Evolutionary conservation across 2,888 invertebrate species (phyloP).

Genomic region (Drosophila melanosoma): DNA sequence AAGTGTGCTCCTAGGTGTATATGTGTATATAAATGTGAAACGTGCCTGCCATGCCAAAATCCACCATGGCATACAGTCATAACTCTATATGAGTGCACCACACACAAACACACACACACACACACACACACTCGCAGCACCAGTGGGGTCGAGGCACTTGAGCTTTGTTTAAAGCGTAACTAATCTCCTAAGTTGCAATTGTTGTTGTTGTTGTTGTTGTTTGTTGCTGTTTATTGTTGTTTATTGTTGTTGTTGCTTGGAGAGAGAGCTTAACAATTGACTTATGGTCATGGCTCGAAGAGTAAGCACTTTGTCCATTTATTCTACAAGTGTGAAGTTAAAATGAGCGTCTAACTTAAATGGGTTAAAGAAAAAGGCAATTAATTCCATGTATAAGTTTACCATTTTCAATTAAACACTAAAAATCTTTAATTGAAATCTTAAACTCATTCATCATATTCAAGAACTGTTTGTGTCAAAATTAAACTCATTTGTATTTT

Average conservation of each 20-base stretch:
- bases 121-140: slow-evolving; percentile 15
- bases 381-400: neutral
- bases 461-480: slow-evolving; percentile 4
- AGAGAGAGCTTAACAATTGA: slow-evolving; percentile 55
- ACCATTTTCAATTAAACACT: neutral
- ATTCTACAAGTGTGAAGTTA: slow-evolving; percentile 29
- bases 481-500: neutral
- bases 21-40: slow-evolving; percentile 52
- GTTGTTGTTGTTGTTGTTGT: slow-evolving; percentile 7
- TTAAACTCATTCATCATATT: neutral
- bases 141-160: slow-evolving; percentile 37
- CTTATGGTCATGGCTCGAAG: slow-evolving; percentile 25
- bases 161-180: slow-evolving; percentile 46
- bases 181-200: slow-evolving; percentile 48
- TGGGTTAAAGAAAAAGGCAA: neutral
- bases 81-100: slow-evolving; percentile 40
- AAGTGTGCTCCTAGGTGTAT: slow-evolving; percentile 27
- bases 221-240: neutral
- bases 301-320: slow-evolving; percentile 5
- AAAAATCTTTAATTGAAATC: neutral
- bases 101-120: neutral
- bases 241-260: slow-evolving; percentile 12
- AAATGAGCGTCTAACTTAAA: neutral
- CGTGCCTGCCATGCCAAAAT: slow-evolving; percentile 75
- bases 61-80: slow-evolving; percentile 46